These are phyloP conservation scores for Varroa destructor DNA, from an alignment of 1,140 invertebrate genomes.

Conservation along the genomic window DNA sequence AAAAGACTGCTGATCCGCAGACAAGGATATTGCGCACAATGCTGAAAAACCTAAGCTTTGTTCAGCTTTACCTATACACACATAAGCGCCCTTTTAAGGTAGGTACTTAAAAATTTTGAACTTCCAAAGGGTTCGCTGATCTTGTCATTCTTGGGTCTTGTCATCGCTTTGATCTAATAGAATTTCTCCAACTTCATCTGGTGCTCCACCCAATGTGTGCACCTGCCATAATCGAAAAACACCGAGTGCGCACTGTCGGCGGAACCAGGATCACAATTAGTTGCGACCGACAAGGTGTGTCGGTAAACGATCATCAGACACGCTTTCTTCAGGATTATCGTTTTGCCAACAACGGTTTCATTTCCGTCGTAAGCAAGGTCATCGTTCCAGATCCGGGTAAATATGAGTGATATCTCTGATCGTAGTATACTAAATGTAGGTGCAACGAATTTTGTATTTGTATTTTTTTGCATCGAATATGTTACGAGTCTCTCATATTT, in stretches of 20 bases:
- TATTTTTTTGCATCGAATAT: too few species aligned
- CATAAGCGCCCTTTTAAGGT: too few species aligned
- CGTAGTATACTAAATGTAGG: too few species aligned
- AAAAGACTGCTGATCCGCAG: too few species aligned
- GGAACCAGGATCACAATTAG: neutral
- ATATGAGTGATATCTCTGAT: neutral
- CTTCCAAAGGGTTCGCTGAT: too few species aligned
- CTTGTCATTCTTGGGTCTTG: too few species aligned
- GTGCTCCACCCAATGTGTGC: conserved; percentile 8
- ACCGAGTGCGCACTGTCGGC: conserved; percentile 1
- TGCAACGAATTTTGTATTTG: too few species aligned
- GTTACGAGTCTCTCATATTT: too few species aligned
- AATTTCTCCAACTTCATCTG: conserved; percentile 1
- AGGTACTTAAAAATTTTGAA: too few species aligned
- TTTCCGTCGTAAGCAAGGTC: conserved; percentile 17
- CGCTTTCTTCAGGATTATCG: conserved; percentile 25
- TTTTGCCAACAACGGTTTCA: conserved; percentile 26
- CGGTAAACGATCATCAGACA: conserved; percentile 9
- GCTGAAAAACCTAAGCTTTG: too few species aligned
- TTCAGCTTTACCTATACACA: too few species aligned
- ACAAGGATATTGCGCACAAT: too few species aligned
- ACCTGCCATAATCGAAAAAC: neutral
- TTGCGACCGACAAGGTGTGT: conserved; percentile 1
- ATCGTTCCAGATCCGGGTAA: conserved; percentile 4
- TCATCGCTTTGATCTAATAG: neutral